Conservation (phyloP, 1,140 invertebrate genomes). For the Samia ricini region DNA sequence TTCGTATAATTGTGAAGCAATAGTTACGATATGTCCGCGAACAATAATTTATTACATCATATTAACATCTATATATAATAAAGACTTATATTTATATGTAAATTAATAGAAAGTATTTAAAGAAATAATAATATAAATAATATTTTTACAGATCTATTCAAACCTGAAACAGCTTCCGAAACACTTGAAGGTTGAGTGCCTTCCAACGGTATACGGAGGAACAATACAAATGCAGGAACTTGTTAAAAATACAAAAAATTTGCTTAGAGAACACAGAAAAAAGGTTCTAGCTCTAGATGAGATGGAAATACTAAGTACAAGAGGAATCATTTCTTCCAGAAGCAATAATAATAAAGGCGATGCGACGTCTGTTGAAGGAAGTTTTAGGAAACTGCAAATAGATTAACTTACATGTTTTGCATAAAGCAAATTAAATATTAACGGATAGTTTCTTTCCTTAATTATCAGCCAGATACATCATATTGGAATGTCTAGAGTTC, state of each 20-base stretch:
- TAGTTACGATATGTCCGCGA: no score
- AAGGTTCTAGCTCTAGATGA: conserved; percentile 82
- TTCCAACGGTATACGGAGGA: conserved; percentile 89
- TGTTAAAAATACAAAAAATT: conserved; percentile 84
- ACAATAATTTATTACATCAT: no score
- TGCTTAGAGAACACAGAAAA: conserved; percentile 80
- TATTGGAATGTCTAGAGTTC: no score
- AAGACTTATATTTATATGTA: no score
- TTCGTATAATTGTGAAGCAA: no score
- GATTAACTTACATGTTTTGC: conserved; percentile 71
- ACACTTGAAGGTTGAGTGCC: conserved; percentile 80
- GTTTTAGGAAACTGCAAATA: conserved; percentile 85
- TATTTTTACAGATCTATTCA: conserved; percentile 79
- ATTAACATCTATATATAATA: no score
- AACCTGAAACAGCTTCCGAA: conserved; percentile 81
- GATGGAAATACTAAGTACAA: conserved; percentile 80
- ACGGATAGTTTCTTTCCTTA: no score
- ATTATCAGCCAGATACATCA: no score
- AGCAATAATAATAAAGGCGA: conserved; percentile 54
- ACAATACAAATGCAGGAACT: conserved; percentile 85
- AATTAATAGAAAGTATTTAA: no score
- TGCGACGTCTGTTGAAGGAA: conserved; percentile 78
- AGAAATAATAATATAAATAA: no score
- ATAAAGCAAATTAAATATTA: no score
- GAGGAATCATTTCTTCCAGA: conserved; percentile 77